A percentile compares a stretch with the other conserved stretches of the same genome.
Conservation (phyloP, 2,888 invertebrate genomes). For the Caenorhabditis virilis region DNA sequence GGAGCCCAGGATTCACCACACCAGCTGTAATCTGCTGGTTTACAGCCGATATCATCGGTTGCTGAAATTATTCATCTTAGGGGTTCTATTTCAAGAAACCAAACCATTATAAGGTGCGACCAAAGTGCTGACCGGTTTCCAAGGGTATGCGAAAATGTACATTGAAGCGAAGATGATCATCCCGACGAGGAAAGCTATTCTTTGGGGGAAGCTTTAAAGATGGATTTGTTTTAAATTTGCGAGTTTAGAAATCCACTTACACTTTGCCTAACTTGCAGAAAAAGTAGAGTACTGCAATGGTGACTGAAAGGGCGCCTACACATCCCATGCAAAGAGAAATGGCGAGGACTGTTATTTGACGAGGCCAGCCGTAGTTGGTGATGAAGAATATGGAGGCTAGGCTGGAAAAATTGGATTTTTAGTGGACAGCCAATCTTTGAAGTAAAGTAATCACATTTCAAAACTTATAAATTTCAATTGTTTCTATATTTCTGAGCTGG, state of each 20-base stretch:
- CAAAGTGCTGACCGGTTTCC: conserved; percentile 15
- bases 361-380: conserved; percentile 42
- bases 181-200: conserved; percentile 37
- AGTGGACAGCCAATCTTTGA: no score
- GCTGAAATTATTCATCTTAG: conserved; percentile 8
- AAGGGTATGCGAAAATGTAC: conserved; percentile 46
- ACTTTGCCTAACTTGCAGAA: conserved; percentile 26
- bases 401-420: conserved; percentile 11
- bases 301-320: conserved; percentile 39
- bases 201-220: background rate
- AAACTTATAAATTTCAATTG: no score
- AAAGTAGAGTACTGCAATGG: conserved; percentile 30
- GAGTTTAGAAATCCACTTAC: no score
- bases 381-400: conserved; percentile 37
- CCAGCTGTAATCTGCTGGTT: conserved; percentile 39
- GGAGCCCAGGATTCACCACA: conserved; percentile 26
- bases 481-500: no score
- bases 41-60: conserved; percentile 36
- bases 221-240: no score
- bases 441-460: no score
- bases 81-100: background rate
- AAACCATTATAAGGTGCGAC: conserved; percentile 38
- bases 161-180: conserved; percentile 34
- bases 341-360: conserved; percentile 30
- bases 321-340: conserved; percentile 33